These are phyloP conservation scores for Upupa epops DNA, from an alignment of 2,113 vertebrate species.

Conservation along the genomic window DNA sequence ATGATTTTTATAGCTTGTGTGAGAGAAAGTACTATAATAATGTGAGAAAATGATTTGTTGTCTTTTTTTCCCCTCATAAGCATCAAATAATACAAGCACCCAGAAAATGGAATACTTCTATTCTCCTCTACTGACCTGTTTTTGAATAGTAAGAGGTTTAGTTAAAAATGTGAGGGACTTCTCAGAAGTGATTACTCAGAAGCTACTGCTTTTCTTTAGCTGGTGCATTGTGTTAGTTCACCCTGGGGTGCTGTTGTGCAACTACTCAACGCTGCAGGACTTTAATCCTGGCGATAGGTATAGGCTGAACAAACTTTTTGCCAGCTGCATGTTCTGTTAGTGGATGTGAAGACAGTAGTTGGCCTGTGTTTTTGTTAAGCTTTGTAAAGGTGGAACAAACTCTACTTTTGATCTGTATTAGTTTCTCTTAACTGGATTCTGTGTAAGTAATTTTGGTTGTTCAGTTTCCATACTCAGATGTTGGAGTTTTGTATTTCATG, in stretches of 20 bases:
- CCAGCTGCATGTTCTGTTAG: not conserved
- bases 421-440: not conserved
- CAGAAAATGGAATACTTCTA: not conserved
- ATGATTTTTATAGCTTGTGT: not conserved
- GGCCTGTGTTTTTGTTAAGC: not conserved
- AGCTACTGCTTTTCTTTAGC: not conserved
- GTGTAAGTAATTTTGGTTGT: not conserved
- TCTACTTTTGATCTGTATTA: not conserved
- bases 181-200: not conserved
- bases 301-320: not conserved
- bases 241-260: not conserved
- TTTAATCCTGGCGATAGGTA: not conserved
- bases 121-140: not conserved
- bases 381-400: not conserved
- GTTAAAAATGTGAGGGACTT: not conserved
- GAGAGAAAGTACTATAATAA: not conserved
- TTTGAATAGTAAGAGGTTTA: not conserved
- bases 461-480: not conserved
- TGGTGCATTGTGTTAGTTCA: not conserved
- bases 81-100: accelerated
- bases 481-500: not conserved
- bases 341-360: not conserved
- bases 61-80: not conserved
- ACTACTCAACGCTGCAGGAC: not conserved
- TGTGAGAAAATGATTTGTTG: not conserved